A percentile compares a stretch with the other conserved stretches of the same genome.
Conservation (phyloP, 2,113 vertebrate species). For the Columba janthina region DNA sequence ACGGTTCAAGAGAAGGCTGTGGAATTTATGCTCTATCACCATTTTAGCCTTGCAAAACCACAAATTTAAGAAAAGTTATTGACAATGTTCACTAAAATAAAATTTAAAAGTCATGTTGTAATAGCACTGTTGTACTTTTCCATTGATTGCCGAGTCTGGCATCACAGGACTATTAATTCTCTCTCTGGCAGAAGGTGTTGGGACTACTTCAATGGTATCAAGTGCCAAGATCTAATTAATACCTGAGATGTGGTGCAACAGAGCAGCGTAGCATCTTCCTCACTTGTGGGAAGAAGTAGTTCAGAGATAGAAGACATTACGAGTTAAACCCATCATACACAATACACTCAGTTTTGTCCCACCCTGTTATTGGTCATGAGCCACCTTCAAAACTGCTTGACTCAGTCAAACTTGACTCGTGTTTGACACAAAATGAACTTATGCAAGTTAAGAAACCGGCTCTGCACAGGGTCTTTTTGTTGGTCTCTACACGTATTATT, state of each 20-base stretch:
- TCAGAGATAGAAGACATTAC: not conserved
- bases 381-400: not conserved
- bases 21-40: not conserved
- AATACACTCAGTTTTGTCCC: not conserved
- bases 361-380: rapidly evolving
- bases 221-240: not conserved
- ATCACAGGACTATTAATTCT: not conserved
- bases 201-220: not conserved
- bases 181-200: not conserved
- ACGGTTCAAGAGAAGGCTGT: not conserved
- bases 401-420: rapidly evolving
- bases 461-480: not conserved
- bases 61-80: not conserved
- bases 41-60: not conserved
- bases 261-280: not conserved
- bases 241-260: not conserved
- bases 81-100: not conserved
- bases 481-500: not conserved
- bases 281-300: not conserved
- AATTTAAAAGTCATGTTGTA: not conserved
- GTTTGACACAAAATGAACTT: not conserved
- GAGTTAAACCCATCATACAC: rapidly evolving
- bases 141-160: not conserved
- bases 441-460: not conserved
- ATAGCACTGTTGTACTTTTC: not conserved